phyloP scores from a whole-genome alignment of 2,888 invertebrate species.

The Andrena haemorrhoa region DNA sequence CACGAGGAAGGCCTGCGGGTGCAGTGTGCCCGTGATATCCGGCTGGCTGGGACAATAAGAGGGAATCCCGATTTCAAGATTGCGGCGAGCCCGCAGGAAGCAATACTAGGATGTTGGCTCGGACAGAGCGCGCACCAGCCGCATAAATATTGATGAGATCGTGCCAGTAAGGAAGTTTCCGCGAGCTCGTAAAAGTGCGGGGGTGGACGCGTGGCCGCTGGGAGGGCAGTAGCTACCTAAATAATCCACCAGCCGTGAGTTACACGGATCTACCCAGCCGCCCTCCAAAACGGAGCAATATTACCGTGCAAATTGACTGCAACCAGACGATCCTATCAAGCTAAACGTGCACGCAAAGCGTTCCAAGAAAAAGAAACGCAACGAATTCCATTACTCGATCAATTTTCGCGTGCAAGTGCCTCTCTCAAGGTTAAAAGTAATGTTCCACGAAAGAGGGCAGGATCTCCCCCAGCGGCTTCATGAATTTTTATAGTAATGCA shows the following conservation, averaged over 20 bases:
- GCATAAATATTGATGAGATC: conserved; percentile 62
- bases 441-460: not conserved
- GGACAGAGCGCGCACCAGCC: not conserved
- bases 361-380: too few relatives aligned
- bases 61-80: conserved; percentile 30
- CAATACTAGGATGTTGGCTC: conserved; percentile 21
- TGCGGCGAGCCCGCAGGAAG: conserved; percentile 6
- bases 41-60: conserved; percentile 26
- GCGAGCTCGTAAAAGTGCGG: conserved; percentile 43
- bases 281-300: not conserved
- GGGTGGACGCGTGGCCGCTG: conserved; percentile 2
- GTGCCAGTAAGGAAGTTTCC: conserved; percentile 35
- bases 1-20: not conserved
- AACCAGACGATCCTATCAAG: not conserved
- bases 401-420: not conserved
- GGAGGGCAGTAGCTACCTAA: conserved; percentile 19
- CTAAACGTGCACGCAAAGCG: too few relatives aligned
- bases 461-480: not conserved
- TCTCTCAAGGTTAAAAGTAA: not conserved
- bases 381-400: not conserved
- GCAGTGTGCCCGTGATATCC: not conserved
- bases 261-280: conserved; percentile 32
- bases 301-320: conserved; percentile 24
- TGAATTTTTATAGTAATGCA: conserved; percentile 24
- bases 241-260: conserved; percentile 42